Evolutionary conservation across 2,888 invertebrate species (phyloP).

Genomic region (Pristionchus arcanus): DNA sequence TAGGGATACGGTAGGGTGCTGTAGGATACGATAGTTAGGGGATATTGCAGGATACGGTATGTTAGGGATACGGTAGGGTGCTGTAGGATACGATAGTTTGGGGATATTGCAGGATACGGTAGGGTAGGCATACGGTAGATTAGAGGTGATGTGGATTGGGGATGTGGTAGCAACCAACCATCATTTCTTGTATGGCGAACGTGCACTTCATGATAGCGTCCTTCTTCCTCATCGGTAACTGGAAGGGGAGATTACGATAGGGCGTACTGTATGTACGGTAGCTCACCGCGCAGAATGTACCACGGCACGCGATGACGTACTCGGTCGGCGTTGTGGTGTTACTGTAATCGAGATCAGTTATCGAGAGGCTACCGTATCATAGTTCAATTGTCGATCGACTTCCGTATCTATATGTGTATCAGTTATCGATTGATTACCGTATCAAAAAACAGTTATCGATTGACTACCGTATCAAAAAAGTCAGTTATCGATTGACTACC

Average conservation of each 20-base stretch:
- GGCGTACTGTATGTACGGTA: background rate
- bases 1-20: background rate
- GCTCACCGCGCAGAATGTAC: background rate
- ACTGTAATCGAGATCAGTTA: background rate
- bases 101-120: background rate
- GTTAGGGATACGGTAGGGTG: background rate
- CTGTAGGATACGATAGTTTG: background rate
- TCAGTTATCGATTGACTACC: background rate
- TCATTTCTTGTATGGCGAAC: background rate
- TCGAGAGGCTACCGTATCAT: background rate
- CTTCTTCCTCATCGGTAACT: background rate
- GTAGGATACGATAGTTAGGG: background rate
- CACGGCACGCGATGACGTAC: slow-evolving; percentile 22
- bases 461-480: background rate
- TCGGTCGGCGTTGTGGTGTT: background rate
- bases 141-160: no score
- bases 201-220: background rate
- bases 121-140: no score
- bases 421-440: background rate
- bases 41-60: background rate
- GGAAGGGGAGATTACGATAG: slow-evolving; percentile 1
- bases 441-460: background rate
- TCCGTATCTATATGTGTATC: background rate
- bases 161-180: background rate
- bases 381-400: background rate